Evolutionary conservation across 2,888 invertebrate species (phyloP).

Genomic region (Pyrgus malvae): DNA sequence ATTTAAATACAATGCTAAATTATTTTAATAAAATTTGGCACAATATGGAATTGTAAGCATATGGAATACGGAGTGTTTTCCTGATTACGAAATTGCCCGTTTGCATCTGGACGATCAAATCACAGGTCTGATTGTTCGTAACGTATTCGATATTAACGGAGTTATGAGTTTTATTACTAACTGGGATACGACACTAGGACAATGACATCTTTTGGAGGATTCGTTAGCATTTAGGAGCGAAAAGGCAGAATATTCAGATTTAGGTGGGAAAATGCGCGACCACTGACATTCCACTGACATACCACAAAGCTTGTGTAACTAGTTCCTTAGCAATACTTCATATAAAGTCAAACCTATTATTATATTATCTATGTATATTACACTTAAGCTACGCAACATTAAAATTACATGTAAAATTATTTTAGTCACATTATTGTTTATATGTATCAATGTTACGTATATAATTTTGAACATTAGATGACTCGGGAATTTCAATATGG

Average conservation of each 20-base stretch:
- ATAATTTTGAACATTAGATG: slow-evolving; percentile 81
- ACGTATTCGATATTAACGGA: not conserved
- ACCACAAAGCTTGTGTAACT: slow-evolving; percentile 52
- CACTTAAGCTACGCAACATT: slow-evolving; percentile 77
- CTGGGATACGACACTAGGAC: no score
- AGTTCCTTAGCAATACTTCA: slow-evolving; percentile 70
- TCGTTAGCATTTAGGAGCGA: slow-evolving; percentile 1
- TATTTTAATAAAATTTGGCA: slow-evolving; percentile 70
- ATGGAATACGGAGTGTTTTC: slow-evolving; percentile 34
- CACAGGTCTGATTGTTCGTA: not conserved
- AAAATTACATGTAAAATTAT: slow-evolving; percentile 79
- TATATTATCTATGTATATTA: slow-evolving; percentile 69
- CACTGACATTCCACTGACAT: slow-evolving; percentile 42
- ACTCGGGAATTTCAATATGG: slow-evolving; percentile 55
- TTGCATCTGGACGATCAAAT: slow-evolving; percentile 8
- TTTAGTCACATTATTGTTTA: slow-evolving; percentile 79
- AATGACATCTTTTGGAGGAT: not conserved
- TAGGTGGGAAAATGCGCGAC: slow-evolving; percentile 24
- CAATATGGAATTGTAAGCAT: slow-evolving; percentile 68
- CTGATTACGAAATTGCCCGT: slow-evolving; percentile 14
- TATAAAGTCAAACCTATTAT: slow-evolving; percentile 72
- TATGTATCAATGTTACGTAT: slow-evolving; percentile 81
- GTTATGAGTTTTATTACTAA: not conserved
- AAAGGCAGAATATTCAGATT: slow-evolving; percentile 7
- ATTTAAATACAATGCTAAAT: slow-evolving; percentile 34